Evolutionary conservation across 1,140 invertebrate species (phyloP), one percentile per base, ranked within the genome.

Genomic region (Kradibia gibbosae): DNA sequence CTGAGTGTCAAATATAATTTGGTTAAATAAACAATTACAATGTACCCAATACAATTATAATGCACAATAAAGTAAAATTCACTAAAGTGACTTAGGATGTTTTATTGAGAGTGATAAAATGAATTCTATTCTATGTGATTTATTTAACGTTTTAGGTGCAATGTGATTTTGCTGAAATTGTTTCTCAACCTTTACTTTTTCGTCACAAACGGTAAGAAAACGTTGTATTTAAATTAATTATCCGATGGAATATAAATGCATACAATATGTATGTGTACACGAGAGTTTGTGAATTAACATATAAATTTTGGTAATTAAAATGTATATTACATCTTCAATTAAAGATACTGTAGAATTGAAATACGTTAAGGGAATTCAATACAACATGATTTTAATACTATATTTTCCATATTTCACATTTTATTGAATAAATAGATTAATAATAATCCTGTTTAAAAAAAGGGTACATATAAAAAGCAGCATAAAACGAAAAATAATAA

Each of bases 311-410:
- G 60, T 65, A 65, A 65, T 65, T 65, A 65, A 65, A 65, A 65
- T 65, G 34, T 65, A 65, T 65, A 65, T 65, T 65, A 65, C 60
- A 65, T 65, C 31, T 34, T 34, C 31, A 20, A 65, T 36, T 22
- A 34, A 65, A 20, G 20, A 36, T 65, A 65, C 60, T n/a, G 60
- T 36, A 17, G 20, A 65, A 65, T 65, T 65, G 60, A 36, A 65
- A 34, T 36, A 65, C 15, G 8, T 25, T 20, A 34, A 36, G 60
- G 60, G 31, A 36, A 65, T 17, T 28, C 36, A 65, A 36, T 36
- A 65, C 36, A 65, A 65, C 60, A 36, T 65, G 31, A 65, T 36
- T 20, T 25, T 25, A 20, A 25, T 34, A 53, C 50, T 53, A 36
- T 36, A n/a, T 36, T 5, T 65, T 65, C 28, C 25, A 62, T 62